Evolutionary conservation across 2,113 vertebrate species (phyloP).

Genomic region (Ptyas mucosa): DNA sequence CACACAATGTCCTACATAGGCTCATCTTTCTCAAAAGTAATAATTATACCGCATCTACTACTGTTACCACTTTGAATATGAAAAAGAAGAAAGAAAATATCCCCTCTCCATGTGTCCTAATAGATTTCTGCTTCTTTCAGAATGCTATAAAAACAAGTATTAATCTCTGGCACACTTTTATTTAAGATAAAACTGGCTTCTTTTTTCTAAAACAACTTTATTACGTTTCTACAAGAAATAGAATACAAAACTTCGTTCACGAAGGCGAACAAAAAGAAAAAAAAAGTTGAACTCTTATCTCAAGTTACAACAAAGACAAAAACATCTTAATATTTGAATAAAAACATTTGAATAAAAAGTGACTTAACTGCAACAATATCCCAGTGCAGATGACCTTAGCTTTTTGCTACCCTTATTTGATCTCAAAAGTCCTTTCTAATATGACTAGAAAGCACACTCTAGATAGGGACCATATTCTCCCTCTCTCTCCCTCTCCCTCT

Average conservation of each 20-base stretch:
- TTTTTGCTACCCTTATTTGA: not conserved
- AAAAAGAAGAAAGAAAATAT: conserved; percentile 11
- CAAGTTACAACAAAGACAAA: not conserved
- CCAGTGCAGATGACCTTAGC: not conserved
- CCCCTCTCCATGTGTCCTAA: not conserved
- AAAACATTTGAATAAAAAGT: not conserved
- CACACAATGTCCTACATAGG: not conserved
- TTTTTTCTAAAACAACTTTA: not conserved
- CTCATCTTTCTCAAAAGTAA: conserved; percentile 40
- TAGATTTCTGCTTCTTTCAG: conserved; percentile 37
- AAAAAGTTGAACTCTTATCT: not conserved
- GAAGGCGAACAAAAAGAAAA: not conserved
- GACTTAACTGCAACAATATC: not conserved
- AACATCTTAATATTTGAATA: too few relatives aligned
- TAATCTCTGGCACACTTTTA: conserved; percentile 32
- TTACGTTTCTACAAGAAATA: not conserved
- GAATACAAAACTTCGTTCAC: not conserved
- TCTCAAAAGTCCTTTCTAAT: not conserved
- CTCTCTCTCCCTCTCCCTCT: accelerated
- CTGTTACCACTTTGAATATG: not conserved
- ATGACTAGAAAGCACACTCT: not conserved
- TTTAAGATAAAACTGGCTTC: not conserved
- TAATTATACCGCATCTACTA: not conserved
- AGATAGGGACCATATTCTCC: not conserved
- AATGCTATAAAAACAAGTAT: conserved; percentile 32